Evolutionary conservation across 2,797 vertebrate genomes (phyloP), one percentile per base, ranked within the genome.

Genomic region (Avahi laniger): DNA sequence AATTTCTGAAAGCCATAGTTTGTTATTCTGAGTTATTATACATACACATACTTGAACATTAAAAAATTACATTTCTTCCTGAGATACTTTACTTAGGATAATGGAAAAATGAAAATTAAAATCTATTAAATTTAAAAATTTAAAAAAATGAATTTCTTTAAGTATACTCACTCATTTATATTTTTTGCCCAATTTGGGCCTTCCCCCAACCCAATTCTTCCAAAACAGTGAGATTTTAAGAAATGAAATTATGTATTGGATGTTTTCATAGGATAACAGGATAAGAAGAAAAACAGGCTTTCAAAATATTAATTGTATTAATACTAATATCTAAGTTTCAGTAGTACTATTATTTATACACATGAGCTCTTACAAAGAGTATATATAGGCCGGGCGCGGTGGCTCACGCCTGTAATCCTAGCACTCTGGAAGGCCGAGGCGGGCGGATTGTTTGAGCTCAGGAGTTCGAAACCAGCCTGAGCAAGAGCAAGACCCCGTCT

Each of bases 271-370:
- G 52, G 46, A 65, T 76, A 70, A 63, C 33, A 95, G 57, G 24
- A 84, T 86, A 97, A 95, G 35, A 95, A 97, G 83, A 78, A 94
- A 93, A 79, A 28, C 2, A 89, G 46, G 69, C 30, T 91, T 95
- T 95, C 22, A 65, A 93, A 92, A 92, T 93, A 76, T 46, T 61
- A 14, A 52, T 22, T 84, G 30, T 80, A 93, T 67, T 79, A 83
- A 76, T 13, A 69, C 11, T 85, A 76, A 52, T 69, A 83, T 61
- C 12, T 80, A 72, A 96, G n/a, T 35, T 33, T 78, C 28, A 41
- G 26, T 18, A 91, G 57, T 72, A 20, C 35, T 81, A 41, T 52
- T 78, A 72, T 65, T 84, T 87, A 41, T 33, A 90, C 61, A 15
- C 43, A 61, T 38, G 28, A 87, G 72, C 75, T 91, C 69, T 80